Evolutionary conservation across 2,797 vertebrate species (phyloP).

Genomic region (Acipenser ruthenus): DNA sequence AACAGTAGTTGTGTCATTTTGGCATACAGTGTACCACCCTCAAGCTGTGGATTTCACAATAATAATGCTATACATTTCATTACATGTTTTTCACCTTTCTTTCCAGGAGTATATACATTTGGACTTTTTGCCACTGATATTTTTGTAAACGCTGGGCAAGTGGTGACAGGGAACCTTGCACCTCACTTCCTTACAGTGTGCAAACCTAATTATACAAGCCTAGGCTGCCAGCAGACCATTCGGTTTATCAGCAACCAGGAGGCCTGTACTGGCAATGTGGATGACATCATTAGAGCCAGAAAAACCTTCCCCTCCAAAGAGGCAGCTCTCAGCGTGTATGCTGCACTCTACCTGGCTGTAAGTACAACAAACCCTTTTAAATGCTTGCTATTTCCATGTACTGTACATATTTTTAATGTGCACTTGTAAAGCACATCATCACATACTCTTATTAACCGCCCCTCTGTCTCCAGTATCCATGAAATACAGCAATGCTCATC

Average conservation of each 20-base stretch:
- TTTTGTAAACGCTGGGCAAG: slow-evolving; percentile 96
- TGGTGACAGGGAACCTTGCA: slow-evolving; percentile 92
- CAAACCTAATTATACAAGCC: slow-evolving; percentile 92
- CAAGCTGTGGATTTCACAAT: background rate
- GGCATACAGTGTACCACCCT: background rate
- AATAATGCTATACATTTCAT: slow-evolving; percentile 5
- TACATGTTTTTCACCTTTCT: slow-evolving; percentile 29
- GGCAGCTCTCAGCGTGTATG: slow-evolving; percentile 88
- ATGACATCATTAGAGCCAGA: slow-evolving; percentile 81
- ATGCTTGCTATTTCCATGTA: too few species aligned
- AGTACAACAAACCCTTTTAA: slow-evolving; percentile 45
- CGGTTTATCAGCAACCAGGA: slow-evolving; percentile 91
- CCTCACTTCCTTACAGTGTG: slow-evolving; percentile 96
- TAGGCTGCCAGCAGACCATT: slow-evolving; percentile 87
- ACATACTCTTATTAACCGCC: too few species aligned
- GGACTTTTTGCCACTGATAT: slow-evolving; percentile 97
- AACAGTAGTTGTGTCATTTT: too few species aligned
- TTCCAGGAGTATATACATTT: slow-evolving; percentile 86
- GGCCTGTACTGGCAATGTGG: slow-evolving; percentile 87
- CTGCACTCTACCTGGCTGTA: slow-evolving; percentile 89
- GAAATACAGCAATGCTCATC: too few species aligned
- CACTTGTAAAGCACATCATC: too few species aligned
- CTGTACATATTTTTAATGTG: too few species aligned
- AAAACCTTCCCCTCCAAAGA: slow-evolving; percentile 98
- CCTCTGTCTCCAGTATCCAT: too few species aligned